Evolutionary conservation across 2,797 vertebrate species (phyloP).

Genomic region (Caiman crocodilus): DNA sequence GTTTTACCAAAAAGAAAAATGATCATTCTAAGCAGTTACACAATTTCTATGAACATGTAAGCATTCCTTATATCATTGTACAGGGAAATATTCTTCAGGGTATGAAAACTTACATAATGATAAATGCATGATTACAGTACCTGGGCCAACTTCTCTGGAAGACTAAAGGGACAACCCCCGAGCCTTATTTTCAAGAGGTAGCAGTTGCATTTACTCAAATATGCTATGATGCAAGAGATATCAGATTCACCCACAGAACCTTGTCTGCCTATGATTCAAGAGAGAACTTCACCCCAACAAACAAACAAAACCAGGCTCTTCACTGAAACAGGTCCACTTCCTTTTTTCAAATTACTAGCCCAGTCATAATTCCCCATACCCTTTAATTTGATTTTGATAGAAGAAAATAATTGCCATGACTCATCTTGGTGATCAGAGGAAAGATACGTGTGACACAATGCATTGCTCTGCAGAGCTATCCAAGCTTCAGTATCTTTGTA

Average conservation of each 20-base stretch:
- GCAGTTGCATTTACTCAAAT: background rate
- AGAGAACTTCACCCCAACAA: constrained; percentile 22
- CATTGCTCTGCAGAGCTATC: too few relatives aligned
- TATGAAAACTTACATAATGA: background rate
- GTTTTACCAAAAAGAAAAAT: background rate
- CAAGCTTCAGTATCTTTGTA: too few relatives aligned
- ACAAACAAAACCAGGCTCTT: constrained; percentile 34
- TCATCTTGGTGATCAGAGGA: background rate
- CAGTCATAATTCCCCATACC: constrained; percentile 43
- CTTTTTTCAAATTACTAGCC: constrained; percentile 40
- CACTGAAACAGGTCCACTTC: constrained; percentile 32
- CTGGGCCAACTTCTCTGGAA: background rate
- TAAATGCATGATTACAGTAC: background rate
- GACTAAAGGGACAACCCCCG: background rate
- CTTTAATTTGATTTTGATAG: constrained; percentile 63
- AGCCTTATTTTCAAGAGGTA: background rate
- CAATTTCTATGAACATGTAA: background rate
- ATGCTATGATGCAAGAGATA: background rate
- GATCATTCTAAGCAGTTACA: background rate
- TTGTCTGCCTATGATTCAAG: background rate
- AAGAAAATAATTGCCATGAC: background rate
- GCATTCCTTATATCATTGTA: background rate
- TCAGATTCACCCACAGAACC: too few relatives aligned
- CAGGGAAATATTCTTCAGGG: background rate
- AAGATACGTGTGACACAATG: too few relatives aligned